These are phyloP conservation scores for Drosophila mojavensis DNA, from an alignment of 1,140 invertebrate species.

Conservation along the genomic window DNA sequence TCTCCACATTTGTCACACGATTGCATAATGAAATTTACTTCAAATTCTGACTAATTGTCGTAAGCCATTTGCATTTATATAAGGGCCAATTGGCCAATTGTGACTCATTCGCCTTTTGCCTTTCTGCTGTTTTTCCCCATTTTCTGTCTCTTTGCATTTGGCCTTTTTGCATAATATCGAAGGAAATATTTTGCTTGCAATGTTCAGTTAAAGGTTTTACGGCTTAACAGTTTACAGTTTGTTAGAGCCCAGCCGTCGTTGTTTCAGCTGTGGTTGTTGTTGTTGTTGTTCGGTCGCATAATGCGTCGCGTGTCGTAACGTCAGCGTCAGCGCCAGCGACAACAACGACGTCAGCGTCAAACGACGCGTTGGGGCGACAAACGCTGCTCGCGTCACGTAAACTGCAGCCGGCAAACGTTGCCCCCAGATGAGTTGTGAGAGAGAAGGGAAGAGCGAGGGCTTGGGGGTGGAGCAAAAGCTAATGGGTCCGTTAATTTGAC, in stretches of 20 bases:
- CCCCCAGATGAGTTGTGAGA: not conserved
- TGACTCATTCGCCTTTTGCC: not conserved
- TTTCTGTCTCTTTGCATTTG: not conserved
- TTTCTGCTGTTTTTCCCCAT: not conserved
- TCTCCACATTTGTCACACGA: conserved; percentile 7
- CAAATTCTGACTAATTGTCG: conserved; percentile 47
- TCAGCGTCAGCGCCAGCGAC: conserved; percentile 31
- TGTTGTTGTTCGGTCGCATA: conserved; percentile 51
- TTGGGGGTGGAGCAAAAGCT: not conserved
- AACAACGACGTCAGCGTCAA: conserved; percentile 24
- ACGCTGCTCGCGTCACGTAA: conserved; percentile 52
- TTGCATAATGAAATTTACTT: conserved; percentile 17
- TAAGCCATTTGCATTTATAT: conserved; percentile 19
- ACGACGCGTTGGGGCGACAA: not conserved
- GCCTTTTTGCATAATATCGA: conserved; percentile 36
- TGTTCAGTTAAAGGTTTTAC: conserved; percentile 45
- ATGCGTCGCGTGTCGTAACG: conserved; percentile 72
- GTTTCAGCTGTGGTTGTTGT: conserved; percentile 9
- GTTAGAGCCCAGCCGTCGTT: conserved; percentile 8
- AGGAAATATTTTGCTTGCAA: conserved; percentile 41
- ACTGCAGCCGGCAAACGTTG: conserved; percentile 46
- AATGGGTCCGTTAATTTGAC: conserved; percentile 43
- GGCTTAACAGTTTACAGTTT: conserved; percentile 37
- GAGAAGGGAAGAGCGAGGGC: not conserved
- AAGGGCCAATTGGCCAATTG: conserved; percentile 17